Base-by-base conservation (phyloP, 2,797 vertebrate species). In the Neosilurus hyrtlii region DNA sequence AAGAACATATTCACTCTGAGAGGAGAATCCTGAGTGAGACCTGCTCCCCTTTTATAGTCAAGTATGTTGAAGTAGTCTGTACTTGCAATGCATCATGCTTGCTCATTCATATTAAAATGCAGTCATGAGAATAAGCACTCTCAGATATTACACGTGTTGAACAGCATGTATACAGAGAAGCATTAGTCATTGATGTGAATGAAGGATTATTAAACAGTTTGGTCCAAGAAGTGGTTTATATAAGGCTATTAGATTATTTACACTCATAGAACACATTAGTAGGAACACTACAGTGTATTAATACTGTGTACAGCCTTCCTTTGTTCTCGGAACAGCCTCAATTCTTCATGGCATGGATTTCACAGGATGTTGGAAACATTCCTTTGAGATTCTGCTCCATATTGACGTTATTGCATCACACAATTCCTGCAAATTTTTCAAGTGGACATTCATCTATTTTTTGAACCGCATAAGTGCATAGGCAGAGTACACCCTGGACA, bases 1-100 rank as follows among this genome's bases (percentile, higher is more conserved):
- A 99, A 52, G 97, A 97, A 61, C 97, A 98, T 68, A 94, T 99
- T 88, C 96, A 97, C 90, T 97, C 96, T 0, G 97, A 99, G 88
- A 96, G 97, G 89, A 95, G 90, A 89, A 98, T 99, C 86, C 94
- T 98, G 0, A 92, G 96, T 4, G 96, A 97, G 84, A 91, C 95
- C n/a, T 93, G 94, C 71, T 97, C 95, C 1, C 95, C 96, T 0
- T 98, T 99, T 43, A 86, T 99, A 20, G 96, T 98, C 43, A 97
- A 95, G 97, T 99, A 88, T 92, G 95, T 90, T 81, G 5, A 52
- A 66, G 43, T 79, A 18, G 15, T 24, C 75, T 77, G 57, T 18
- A 26, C 51, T 73, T 56, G 26, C 16, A 73, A 2, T 56, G 24
- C 51, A 56, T 73, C 24, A 30, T 73, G 9, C 51, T 30, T 73